Conservation (phyloP, 2,797 vertebrate genomes). For the Hyperoplus immaculatus region DNA sequence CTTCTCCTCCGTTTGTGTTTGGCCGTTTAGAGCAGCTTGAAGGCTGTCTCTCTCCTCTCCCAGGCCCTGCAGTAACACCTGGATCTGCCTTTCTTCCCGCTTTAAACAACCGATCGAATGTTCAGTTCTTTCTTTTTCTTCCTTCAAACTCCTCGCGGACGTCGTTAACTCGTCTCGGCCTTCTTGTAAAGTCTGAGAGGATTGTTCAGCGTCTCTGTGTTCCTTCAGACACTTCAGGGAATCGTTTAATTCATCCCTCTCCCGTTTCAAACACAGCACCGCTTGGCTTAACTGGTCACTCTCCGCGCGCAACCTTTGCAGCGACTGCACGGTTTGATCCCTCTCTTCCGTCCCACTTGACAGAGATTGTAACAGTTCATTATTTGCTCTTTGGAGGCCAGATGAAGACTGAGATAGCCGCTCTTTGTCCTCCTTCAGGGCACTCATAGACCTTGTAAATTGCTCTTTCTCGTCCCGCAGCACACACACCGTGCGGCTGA, state of each 20-base stretch:
- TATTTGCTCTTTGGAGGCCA: constrained; percentile 62
- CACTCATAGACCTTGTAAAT: constrained; percentile 45
- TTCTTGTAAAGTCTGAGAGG: constrained; percentile 33
- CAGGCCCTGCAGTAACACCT: constrained; percentile 37
- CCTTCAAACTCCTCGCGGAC: constrained; percentile 58
- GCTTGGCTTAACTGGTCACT: constrained; percentile 57
- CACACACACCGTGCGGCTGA: constrained; percentile 58
- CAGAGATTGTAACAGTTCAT: constrained; percentile 54
- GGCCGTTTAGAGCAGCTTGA: constrained; percentile 22
- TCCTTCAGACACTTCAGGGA: constrained; percentile 52
- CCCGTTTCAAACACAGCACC: constrained; percentile 60
- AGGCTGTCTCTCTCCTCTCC: constrained; percentile 55
- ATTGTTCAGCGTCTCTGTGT: constrained; percentile 47
- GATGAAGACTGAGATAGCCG: constrained; percentile 51
- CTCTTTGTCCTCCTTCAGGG: constrained; percentile 68
- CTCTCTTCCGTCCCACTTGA: constrained; percentile 57
- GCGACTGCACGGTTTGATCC: constrained; percentile 47
- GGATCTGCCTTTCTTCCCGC: constrained; percentile 64
- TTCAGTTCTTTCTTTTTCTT: constrained; percentile 63
- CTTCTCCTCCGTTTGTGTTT: constrained; percentile 40
- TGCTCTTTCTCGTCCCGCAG: constrained; percentile 70
- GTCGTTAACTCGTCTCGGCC: constrained; percentile 40
- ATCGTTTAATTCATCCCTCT: constrained; percentile 55
- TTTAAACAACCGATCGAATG: constrained; percentile 64
- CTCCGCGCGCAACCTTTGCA: constrained; percentile 65